Percentiles rank a stretch among this genome's conserved stretches.
Conservation (phyloP, 2,888 invertebrate species). For the Temnothorax ravouxi region DNA sequence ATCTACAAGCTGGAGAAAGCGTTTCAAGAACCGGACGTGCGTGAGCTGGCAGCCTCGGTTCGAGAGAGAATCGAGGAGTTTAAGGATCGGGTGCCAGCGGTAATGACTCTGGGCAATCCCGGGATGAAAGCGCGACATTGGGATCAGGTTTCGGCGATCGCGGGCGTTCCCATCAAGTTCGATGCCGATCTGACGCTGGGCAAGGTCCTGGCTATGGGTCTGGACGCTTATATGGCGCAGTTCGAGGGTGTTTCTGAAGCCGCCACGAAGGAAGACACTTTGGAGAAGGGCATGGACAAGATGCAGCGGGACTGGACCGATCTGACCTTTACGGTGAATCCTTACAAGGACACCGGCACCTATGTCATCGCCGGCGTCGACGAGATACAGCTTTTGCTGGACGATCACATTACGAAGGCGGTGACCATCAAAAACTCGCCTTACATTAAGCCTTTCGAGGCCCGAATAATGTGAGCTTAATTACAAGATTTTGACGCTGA, state of each 20-base stretch:
- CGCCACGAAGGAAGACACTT: constrained; percentile 97
- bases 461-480: constrained; percentile 89
- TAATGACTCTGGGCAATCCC: constrained; percentile 97
- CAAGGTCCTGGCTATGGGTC: constrained; percentile 94
- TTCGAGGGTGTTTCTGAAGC: constrained; percentile 97
- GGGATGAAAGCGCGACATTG: constrained; percentile 97
- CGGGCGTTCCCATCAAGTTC: constrained; percentile 95
- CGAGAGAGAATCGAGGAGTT: constrained; percentile 94
- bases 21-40: constrained; percentile 93
- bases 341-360: constrained; percentile 96
- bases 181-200: constrained; percentile 94
- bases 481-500: neutral
- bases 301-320: constrained; percentile 97
- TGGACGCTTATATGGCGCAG: constrained; percentile 94
- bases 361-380: constrained; percentile 96
- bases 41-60: constrained; percentile 90
- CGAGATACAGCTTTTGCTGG: constrained; percentile 96
- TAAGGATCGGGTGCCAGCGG: constrained; percentile 94
- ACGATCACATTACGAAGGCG: constrained; percentile 98
- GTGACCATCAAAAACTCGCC: constrained; percentile 99
- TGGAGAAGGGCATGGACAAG: constrained; percentile 95
- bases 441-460: constrained; percentile 97
- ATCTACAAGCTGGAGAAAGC: constrained; percentile 96
- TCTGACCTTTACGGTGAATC: constrained; percentile 91
- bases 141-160: constrained; percentile 97